Percentiles rank a stretch among this genome's conserved stretches.
Evolutionary conservation across 2,888 invertebrate species (phyloP).

Genomic region (Apoderus coryli): DNA sequence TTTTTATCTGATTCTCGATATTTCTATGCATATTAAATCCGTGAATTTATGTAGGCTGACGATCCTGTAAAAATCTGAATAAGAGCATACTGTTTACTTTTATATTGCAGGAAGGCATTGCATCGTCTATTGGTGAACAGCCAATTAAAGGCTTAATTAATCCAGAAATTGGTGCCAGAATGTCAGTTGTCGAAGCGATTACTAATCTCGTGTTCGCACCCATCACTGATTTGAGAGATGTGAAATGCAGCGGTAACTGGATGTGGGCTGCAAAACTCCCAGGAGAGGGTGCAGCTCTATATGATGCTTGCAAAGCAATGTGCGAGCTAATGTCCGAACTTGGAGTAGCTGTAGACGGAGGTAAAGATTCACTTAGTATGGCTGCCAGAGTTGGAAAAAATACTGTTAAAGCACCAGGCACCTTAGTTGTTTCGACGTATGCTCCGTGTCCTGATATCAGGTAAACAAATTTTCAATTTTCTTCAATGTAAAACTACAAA

Average conservation of each 20-base stretch:
- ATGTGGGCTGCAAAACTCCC: conserved; percentile 98
- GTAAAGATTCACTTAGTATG: conserved; percentile 93
- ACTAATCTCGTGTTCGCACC: conserved; percentile 67
- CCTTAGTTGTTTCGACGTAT: conserved; percentile 90
- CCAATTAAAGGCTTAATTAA: conserved; percentile 83
- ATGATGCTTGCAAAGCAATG: conserved; percentile 78
- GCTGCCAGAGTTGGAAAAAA: conserved; percentile 75
- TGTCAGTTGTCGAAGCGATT: conserved; percentile 83
- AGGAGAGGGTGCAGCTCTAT: conserved; percentile 80
- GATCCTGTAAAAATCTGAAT: too few species aligned
- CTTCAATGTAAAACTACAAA: too few species aligned
- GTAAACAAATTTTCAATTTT: conserved; percentile 12
- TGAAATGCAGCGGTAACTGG: conserved; percentile 99
- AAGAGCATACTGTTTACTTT: too few species aligned
- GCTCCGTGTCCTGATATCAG: conserved; percentile 87
- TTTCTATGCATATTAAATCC: too few species aligned
- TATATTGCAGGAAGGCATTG: conserved; percentile 53
- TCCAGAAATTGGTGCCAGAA: conserved; percentile 76
- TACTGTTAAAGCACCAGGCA: conserved; percentile 66
- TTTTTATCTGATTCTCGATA: too few species aligned
- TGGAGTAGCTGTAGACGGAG: conserved; percentile 79
- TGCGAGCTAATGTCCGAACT: conserved; percentile 68
- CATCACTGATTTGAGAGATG: conserved; percentile 57
- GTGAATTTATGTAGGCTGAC: too few species aligned
- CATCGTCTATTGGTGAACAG: conserved; percentile 93